phyloP scores from a whole-genome alignment of 2,113 vertebrate genomes.

The Nothoprocta pentlandii region DNA sequence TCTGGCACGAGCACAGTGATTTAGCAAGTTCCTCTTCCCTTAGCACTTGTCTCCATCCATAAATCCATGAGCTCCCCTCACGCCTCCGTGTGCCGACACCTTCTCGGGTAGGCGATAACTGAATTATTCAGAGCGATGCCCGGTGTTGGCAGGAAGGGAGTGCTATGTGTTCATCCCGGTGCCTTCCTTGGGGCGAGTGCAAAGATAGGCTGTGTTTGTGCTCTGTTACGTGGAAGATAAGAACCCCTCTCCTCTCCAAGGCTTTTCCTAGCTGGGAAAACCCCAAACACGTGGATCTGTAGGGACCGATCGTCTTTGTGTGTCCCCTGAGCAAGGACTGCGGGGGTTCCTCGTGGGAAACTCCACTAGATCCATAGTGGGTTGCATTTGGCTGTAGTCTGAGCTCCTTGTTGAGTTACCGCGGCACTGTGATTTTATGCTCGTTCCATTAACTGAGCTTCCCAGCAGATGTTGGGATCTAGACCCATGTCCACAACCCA shows the following conservation, averaged over 20 bases:
- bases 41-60: neutral
- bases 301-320: too few species aligned
- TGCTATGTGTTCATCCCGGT: neutral
- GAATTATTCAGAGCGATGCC: neutral
- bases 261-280: neutral
- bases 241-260: neutral
- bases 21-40: neutral
- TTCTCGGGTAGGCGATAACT: neutral
- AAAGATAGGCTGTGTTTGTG: neutral
- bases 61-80: too few species aligned
- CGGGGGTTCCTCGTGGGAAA: neutral
- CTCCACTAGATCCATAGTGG: neutral
- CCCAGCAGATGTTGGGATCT: neutral
- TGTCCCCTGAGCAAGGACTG: too few species aligned
- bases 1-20: neutral
- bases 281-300: too few species aligned
- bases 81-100: neutral
- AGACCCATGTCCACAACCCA: accelerated
- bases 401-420: neutral
- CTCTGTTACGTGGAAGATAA: neutral
- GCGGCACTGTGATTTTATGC: neutral
- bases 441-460: neutral
- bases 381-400: accelerated
- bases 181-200: neutral
- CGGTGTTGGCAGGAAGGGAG: neutral